phyloP scores from a whole-genome alignment of 2,113 vertebrate species.

The Rhegmatorhina hoffmannsi region DNA sequence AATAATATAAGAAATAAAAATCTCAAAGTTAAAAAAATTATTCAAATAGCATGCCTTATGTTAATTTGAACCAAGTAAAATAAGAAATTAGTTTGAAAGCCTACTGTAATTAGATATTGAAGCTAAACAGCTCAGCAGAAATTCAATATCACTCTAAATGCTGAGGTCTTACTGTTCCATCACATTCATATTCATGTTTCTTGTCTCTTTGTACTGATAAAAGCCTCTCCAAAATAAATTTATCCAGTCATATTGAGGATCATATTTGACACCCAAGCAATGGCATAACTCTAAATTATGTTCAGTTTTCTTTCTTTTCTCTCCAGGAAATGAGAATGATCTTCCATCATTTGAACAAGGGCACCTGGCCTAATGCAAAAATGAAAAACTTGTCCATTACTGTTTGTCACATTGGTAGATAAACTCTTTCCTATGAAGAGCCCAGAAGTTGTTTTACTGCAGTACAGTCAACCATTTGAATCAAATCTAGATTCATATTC shows the following conservation, averaged over 20 bases:
- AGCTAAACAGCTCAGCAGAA: background rate
- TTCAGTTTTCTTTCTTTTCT: background rate
- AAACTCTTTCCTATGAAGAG: background rate
- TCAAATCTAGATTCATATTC: conserved; percentile 7
- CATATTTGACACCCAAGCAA: background rate
- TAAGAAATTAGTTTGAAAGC: background rate
- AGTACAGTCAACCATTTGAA: background rate
- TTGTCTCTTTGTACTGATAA: background rate
- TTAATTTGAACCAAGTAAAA: background rate
- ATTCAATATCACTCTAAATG: background rate
- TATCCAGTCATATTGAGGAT: background rate
- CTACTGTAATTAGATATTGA: background rate
- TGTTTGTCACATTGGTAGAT: background rate
- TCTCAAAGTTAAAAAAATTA: background rate
- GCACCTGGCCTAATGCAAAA: background rate
- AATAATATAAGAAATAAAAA: conserved; percentile 4
- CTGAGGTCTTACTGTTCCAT: background rate
- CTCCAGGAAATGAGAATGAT: background rate
- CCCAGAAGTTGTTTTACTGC: background rate
- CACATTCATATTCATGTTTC: background rate
- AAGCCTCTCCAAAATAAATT: background rate
- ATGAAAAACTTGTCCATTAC: background rate
- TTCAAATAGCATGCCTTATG: background rate
- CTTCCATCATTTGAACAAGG: background rate
- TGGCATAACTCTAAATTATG: background rate